phyloP scores from a whole-genome alignment of 2,113 vertebrate genomes.

The Onychostoma macrolepis region DNA sequence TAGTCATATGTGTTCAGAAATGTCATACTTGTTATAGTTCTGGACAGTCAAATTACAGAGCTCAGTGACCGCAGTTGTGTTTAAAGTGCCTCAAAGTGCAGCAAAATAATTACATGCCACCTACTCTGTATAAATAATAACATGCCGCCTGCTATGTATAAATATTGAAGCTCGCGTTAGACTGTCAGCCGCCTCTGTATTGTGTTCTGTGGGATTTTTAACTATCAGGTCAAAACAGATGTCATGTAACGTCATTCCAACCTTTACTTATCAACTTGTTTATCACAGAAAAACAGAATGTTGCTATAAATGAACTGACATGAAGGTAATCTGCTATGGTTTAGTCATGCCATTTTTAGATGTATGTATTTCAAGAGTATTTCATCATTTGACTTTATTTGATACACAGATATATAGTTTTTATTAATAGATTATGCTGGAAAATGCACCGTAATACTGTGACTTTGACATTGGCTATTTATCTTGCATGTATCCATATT shows the following conservation, averaged over 20 bases:
- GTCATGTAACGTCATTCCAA: not conserved
- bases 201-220: not conserved
- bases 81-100: slow-evolving; percentile 24
- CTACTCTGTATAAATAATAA: slow-evolving; percentile 32
- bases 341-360: not conserved
- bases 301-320: not conserved
- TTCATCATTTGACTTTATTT: not conserved
- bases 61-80: slow-evolving; percentile 11
- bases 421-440: not conserved
- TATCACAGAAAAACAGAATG: not conserved
- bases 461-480: not conserved
- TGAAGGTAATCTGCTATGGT: not conserved
- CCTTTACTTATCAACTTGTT: slow-evolving; percentile 1
- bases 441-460: not conserved
- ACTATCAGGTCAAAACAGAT: slow-evolving; percentile 14
- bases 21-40: slow-evolving; percentile 9
- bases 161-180: not conserved
- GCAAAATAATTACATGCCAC: slow-evolving; percentile 13
- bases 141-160: not conserved
- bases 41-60: slow-evolving; percentile 40
- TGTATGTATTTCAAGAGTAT: not conserved
- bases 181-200: not conserved
- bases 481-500: slow-evolving; percentile 13
- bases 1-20: not conserved
- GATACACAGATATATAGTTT: slow-evolving; percentile 49